Base-by-base conservation (phyloP, 2,888 invertebrate species). In the Caenorhabditis afra region DNA sequence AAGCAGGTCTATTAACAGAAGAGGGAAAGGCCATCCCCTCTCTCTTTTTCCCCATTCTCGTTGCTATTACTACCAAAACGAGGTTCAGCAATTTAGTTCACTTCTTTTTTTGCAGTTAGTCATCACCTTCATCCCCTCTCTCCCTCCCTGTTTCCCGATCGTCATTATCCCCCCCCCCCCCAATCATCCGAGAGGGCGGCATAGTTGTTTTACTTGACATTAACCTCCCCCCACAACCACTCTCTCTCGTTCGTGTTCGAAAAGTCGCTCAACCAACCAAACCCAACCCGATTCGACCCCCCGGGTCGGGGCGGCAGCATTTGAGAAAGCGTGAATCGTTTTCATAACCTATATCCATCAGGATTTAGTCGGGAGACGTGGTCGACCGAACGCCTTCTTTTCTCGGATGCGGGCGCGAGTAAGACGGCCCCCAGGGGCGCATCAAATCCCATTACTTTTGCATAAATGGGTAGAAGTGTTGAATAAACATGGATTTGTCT, bases 381-480 rank as follows among this genome's bases (percentile, higher is more conserved):
- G 29, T 3, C 49, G 57, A 55, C 11, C 55, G 55, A 44, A 53
- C 57, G 20, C 41, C 41, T 41, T 41, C 41, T 41, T 41, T 41
- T 41, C 41, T 4, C 41, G 20, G 53, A 18, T 39, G 47, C 29
- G n/a, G 41, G 37, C 7, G 61, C 23, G 50, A 68, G 47, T 57
- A 47, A 16, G 22, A 50, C 7, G 66, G 41, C 47, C 52, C 23
- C 41, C 44, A 16, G 14, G 47, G 55, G 16, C 55, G 64, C 47
- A 64, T 64, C 57, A 65, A 58, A 73, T 73, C 73, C 73, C 73
- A 73, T 73, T 64, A 73, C 64, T 73, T 73, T 73, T 73, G 73
- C 73, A 73, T 73, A 73, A 73, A 73, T 73, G 57, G 57, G 73
- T 73, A 64, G 73, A 71, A 73, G 64, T 73, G 73, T 73, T 73